These are phyloP conservation scores for Drosophila prostipennis DNA, from an alignment of 2,888 invertebrate species.

Conservation along the genomic window DNA sequence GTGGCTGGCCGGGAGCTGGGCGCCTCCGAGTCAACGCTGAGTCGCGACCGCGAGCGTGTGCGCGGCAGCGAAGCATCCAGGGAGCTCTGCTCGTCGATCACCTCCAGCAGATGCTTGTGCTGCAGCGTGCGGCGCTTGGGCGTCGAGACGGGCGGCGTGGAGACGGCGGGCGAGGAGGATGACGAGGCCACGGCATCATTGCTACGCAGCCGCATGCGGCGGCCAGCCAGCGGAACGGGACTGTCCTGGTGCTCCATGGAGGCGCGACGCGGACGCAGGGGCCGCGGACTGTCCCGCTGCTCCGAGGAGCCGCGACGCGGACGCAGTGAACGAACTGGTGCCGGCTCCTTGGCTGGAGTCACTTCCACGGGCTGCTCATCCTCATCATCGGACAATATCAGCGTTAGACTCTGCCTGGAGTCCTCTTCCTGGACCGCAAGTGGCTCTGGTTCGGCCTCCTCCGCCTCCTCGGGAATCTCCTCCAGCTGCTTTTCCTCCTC, in stretches of 20 bases:
- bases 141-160: slow-evolving; percentile 5
- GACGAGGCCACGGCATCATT: background rate
- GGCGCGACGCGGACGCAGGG: slow-evolving; percentile 7
- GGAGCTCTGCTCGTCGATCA: slow-evolving; percentile 26
- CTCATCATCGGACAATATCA: slow-evolving; percentile 29
- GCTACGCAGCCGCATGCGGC: slow-evolving; percentile 12
- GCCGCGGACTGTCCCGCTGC: slow-evolving; percentile 1
- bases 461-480: background rate
- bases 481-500: too few species aligned
- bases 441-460: background rate
- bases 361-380: background rate
- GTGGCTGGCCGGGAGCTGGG: background rate
- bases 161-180: background rate
- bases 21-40: slow-evolving; percentile 15
- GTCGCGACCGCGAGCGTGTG: slow-evolving; percentile 21
- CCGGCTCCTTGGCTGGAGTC: background rate
- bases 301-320: background rate
- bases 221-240: background rate
- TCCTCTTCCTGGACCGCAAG: slow-evolving; percentile 9
- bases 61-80: background rate
- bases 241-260: slow-evolving; percentile 4
- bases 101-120: slow-evolving; percentile 12
- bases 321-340: background rate
- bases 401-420: slow-evolving; percentile 19
- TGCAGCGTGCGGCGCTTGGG: slow-evolving; percentile 5